Base-by-base conservation (phyloP, 2,888 invertebrate species). In the Scaptomyza cyrtandrae region DNA sequence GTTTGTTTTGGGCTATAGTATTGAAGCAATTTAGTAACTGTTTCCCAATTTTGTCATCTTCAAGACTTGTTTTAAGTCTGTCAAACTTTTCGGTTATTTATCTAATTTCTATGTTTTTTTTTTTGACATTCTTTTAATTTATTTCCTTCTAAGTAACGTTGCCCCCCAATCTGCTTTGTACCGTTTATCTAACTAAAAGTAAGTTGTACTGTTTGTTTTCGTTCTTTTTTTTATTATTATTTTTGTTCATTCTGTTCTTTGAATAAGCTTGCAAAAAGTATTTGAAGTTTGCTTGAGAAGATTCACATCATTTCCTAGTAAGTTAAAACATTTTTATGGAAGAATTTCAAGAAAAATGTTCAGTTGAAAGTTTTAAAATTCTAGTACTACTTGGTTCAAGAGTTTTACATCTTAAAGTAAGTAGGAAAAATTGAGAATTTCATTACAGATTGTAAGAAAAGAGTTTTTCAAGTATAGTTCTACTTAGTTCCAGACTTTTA, bases 171-270 rank as follows among this genome's bases (percentile, higher is more conserved):
- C 33, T 9, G 62, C 60, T 81, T 80, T 80, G 75, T 80, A 84
- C 64, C 62, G 50, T 37, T 35, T 67, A 52, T 37, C 59, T 57
- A 67, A 86, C 88, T 88, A 77, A 80, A 75, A 59, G 61, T 82
- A 78, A 85, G 71, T 87, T 85, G 87, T 87, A 85, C 85, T 84
- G 66, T 80, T 53, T 72, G 50, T 52, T 55, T 56, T n/a, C n/a
- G 56, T 52, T 4, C 5, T 48, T 13, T 11, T n/a, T 27, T 3
- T 10, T 43, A 19, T 16, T 6, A 11, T 6, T 1, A 6, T 45
- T 45, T 45, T 10, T 31, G 16, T 66, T 54, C 14, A 39, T 41
- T 11, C 24, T 29, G 35, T 52, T 64, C 19, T 59, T 11, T 16
- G n/a, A 27, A 35, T n/a, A 49, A 9, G 3, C 33, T 49, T 49